phyloP scores from a whole-genome alignment of 2,113 vertebrate species.

The Carassius auratus region DNA sequence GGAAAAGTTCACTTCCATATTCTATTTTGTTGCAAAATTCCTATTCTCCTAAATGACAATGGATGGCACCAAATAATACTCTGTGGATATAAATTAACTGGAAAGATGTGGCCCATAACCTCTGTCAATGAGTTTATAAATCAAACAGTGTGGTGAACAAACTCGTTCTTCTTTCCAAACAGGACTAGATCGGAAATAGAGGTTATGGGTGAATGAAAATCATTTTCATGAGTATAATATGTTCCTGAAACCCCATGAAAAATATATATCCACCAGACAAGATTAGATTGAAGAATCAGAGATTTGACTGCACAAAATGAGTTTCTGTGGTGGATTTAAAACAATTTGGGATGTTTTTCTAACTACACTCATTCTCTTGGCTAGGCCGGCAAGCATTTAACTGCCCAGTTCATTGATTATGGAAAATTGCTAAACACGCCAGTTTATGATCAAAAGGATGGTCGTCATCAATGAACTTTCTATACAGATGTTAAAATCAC shows the following conservation, averaged over 20 bases:
- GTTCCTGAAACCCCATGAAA: neutral
- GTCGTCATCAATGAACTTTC: neutral
- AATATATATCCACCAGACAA: slow-evolving; percentile 14
- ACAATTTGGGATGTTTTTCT: neutral
- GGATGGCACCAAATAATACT: neutral
- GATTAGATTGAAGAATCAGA: neutral
- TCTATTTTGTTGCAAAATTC: neutral
- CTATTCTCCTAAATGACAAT: neutral
- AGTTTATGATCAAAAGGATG: neutral
- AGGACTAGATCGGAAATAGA: slow-evolving; percentile 20
- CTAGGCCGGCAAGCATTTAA: neutral
- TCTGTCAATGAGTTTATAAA: slow-evolving; percentile 1
- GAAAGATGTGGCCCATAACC: slow-evolving; percentile 18
- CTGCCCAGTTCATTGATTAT: neutral
- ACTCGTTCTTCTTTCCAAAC: slow-evolving; percentile 13
- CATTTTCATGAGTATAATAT: neutral
- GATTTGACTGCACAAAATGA: neutral
- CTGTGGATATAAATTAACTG: neutral
- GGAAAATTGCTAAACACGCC: no score
- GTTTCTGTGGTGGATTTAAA: no score
- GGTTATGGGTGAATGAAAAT: slow-evolving; percentile 35
- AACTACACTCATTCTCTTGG: neutral
- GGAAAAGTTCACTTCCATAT: neutral
- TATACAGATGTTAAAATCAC: slow-evolving; percentile 37
- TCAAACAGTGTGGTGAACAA: slow-evolving; percentile 31